Evolutionary conservation across 2,888 invertebrate species (phyloP).

Genomic region (Orgyia antiqua): DNA sequence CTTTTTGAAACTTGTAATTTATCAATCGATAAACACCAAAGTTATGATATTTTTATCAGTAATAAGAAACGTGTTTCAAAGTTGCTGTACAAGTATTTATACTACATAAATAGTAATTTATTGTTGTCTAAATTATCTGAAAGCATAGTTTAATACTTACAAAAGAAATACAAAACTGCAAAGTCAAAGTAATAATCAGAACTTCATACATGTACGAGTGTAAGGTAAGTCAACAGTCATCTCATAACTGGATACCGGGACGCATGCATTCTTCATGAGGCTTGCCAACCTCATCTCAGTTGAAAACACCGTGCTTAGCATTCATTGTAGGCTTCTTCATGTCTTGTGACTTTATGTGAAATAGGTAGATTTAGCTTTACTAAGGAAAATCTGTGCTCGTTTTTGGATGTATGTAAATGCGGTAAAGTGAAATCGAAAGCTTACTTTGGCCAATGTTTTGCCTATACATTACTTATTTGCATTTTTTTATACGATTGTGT

Average conservation of each 20-base stretch:
- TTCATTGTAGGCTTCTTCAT: slow-evolving; percentile 16
- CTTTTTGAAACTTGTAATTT: no score
- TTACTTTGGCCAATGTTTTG: not conserved
- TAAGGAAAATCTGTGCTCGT: slow-evolving; percentile 2
- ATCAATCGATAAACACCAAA: no score
- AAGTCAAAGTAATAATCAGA: slow-evolving; percentile 22
- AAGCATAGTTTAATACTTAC: no score
- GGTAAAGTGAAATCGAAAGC: not conserved
- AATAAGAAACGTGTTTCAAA: no score
- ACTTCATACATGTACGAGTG: slow-evolving; percentile 21
- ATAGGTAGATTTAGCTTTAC: slow-evolving; percentile 7
- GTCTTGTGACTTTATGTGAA: slow-evolving; percentile 12
- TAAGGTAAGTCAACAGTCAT: slow-evolving; percentile 60
- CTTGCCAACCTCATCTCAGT: slow-evolving; percentile 25
- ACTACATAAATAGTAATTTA: no score
- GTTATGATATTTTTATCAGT: no score
- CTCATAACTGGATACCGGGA: slow-evolving; percentile 55
- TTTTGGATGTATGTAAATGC: slow-evolving; percentile 1
- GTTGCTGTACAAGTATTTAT: no score
- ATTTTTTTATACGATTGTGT: no score
- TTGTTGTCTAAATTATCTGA: no score
- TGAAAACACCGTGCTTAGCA: slow-evolving; percentile 24
- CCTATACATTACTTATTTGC: no score
- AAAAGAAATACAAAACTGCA: no score
- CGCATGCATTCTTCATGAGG: slow-evolving; percentile 64